Conservation (phyloP, 1,140 invertebrate genomes). For the Forficula auricularia region DNA sequence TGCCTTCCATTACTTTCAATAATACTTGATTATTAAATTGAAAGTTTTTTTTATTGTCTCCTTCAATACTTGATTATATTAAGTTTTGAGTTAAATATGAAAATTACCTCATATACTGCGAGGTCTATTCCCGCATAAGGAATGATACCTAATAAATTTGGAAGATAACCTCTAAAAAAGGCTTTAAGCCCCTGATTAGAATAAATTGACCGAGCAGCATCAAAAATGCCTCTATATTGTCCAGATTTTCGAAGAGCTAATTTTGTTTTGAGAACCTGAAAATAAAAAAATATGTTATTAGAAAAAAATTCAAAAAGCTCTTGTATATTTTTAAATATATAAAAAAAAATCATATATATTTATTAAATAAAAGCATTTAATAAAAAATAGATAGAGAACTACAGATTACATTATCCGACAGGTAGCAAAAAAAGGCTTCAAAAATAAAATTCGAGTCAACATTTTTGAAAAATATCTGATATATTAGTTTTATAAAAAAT, state of each 20-base stretch:
- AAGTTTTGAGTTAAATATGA: background rate
- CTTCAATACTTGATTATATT: no score
- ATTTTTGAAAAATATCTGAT: no score
- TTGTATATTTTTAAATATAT: background rate
- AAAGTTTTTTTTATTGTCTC: no score
- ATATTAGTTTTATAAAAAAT: no score
- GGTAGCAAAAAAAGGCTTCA: no score
- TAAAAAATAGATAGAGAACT: no score
- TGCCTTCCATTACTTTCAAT: no score
- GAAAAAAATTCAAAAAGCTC: background rate
- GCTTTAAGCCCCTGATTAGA: conserved; percentile 60
- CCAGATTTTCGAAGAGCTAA: conserved; percentile 87
- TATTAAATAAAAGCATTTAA: no score
- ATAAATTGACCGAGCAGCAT: conserved; percentile 83
- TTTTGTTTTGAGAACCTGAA: conserved; percentile 85
- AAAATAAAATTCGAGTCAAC: no score
- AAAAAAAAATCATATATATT: background rate
- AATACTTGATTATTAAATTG: no score
- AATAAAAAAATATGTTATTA: conserved; percentile 10
- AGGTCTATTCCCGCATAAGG: conserved; percentile 98
- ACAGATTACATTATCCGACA: no score
- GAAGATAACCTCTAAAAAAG: conserved; percentile 87
- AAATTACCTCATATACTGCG: conserved; percentile 78
- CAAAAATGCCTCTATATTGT: conserved; percentile 75
- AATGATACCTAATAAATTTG: conserved; percentile 94